Evolutionary conservation across 2,888 invertebrate genomes (phyloP), one percentile per base, ranked within the genome.

Genomic region (Pinctada fucata): DNA sequence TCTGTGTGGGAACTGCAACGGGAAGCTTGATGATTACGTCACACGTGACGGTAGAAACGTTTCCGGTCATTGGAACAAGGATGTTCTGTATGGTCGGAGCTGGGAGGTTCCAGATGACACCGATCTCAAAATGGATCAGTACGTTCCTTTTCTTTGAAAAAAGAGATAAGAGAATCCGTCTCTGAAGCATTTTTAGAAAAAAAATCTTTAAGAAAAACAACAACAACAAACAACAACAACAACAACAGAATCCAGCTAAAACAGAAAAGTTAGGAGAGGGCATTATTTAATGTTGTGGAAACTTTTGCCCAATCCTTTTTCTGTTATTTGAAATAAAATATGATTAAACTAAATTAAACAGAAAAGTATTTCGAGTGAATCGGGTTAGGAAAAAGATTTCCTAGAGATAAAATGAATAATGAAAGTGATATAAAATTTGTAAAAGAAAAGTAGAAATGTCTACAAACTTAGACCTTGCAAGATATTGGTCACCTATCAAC

Each of bases 1-100:
- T 58, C 66, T 84, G 3, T 84, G 84, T 76, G 84, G 84, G 5
- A 81, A 83, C 70, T 84, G 84, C 69, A 81, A 83, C 69, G 83
- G 83, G 13, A 75, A 74, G 3, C 66, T 73, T n/a, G 81, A 82
- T 58, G 83, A 83, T 74, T 66, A 64, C n/a, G 70, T 64, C 13
- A 79, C 79, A n/a, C 72, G 68, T 13, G 75, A 81, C 48, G 82
- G 82, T 2, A 72, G 13, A n/a, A 73, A 80, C 65, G 78, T 80
- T 63, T 67, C 76, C 31, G 52, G 63, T 31, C 67, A 76, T n/a
- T 48, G 58, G 52, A 69, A 79, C 2, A 52, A 51, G 48, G 58
- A 47, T 52, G 77, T 67, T 31, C 67, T 74, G 31, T 66, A 76
- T 79, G 82, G 82, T 10, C 50, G 73, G 50, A 82, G 82, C 64